These are phyloP conservation scores for Hanleya hanleyi DNA, from an alignment of 2,888 invertebrate genomes.

Conservation along the genomic window DNA sequence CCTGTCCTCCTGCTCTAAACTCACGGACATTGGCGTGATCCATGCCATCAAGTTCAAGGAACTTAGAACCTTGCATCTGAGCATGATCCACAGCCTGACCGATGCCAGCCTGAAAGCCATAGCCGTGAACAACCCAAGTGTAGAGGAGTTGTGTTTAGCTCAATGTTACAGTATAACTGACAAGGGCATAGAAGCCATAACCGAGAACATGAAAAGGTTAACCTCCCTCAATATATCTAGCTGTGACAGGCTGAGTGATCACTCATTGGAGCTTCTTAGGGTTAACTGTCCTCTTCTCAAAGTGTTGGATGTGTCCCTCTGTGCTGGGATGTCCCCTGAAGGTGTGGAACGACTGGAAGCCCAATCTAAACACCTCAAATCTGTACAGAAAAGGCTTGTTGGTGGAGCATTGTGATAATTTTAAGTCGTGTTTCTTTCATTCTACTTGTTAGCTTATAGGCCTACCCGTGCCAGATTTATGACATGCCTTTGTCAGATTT, in stretches of 20 bases:
- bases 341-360: slow-evolving; percentile 59
- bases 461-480: too few relatives aligned
- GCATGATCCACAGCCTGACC: slow-evolving; percentile 82
- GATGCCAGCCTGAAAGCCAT: slow-evolving; percentile 80
- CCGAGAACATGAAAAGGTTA: slow-evolving; percentile 76
- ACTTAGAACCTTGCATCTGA: slow-evolving; percentile 79
- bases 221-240: slow-evolving; percentile 79
- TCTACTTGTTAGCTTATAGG: too few relatives aligned
- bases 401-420: slow-evolving; percentile 35
- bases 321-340: slow-evolving; percentile 62
- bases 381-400: slow-evolving; percentile 56
- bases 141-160: slow-evolving; percentile 81
- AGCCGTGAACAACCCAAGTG: slow-evolving; percentile 80
- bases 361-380: slow-evolving; percentile 43
- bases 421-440: too few relatives aligned
- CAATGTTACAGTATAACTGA: slow-evolving; percentile 83
- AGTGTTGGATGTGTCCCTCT: slow-evolving; percentile 77
- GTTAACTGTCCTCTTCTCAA: slow-evolving; percentile 76
- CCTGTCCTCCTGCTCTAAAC: slow-evolving; percentile 81
- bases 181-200: slow-evolving; percentile 76
- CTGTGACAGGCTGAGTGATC: slow-evolving; percentile 79
- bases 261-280: slow-evolving; percentile 76
- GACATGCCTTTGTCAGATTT: too few relatives aligned
- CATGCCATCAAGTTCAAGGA: slow-evolving; percentile 82
- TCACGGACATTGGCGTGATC: slow-evolving; percentile 83